Evolutionary conservation across 2,113 vertebrate genomes (phyloP), one percentile per base, ranked within the genome.

Genomic region (Helogale parvula): DNA sequence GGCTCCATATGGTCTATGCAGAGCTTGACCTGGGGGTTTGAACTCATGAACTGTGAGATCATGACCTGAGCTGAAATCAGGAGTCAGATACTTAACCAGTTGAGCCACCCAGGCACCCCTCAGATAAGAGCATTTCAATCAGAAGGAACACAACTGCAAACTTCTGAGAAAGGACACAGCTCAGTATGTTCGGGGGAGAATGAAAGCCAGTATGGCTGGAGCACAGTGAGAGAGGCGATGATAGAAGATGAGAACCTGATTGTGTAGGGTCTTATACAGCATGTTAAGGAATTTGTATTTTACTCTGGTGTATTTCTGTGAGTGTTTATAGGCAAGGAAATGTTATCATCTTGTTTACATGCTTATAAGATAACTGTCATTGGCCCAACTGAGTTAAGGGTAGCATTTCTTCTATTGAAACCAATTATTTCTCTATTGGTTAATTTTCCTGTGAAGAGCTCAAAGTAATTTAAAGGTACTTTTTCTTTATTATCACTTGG

Each of bases 241-340:
- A 45, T 60, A 57, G 79, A 92, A 91, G 47, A 57, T 88, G 27
- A 81, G n/a, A 54, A 7, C 45, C 54, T 83, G 33, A 41, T 81
- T 57, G 6, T 8, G 2, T 45, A 65, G 27, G 31, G 7, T 27
- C 16, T 88, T 93, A 19, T 69, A 41, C 3, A 19, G 13, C 16
- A 12, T 65, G 19, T 95, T 72, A 83, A 45, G n/a, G 25, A 94
- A 27, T 93, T 96, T 88, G 54, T 54, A 15, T 80, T 96, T 93
- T 94, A 69, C 6, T 82, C 33, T 60, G 17, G 14, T 93, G 84
- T 27, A 31, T 54, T 52, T 16, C 92, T 71, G 33, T 17, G 25
- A 76, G 19, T 88, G 16, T 88, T 94, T 85, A 13, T 25, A 76
- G 68, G 84, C 15, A 47, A n/a, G 27, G 45, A 33, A 90, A 31